These are phyloP conservation scores for Steinernema feltiae DNA, from an alignment of 1,140 invertebrate species.

Conservation along the genomic window DNA sequence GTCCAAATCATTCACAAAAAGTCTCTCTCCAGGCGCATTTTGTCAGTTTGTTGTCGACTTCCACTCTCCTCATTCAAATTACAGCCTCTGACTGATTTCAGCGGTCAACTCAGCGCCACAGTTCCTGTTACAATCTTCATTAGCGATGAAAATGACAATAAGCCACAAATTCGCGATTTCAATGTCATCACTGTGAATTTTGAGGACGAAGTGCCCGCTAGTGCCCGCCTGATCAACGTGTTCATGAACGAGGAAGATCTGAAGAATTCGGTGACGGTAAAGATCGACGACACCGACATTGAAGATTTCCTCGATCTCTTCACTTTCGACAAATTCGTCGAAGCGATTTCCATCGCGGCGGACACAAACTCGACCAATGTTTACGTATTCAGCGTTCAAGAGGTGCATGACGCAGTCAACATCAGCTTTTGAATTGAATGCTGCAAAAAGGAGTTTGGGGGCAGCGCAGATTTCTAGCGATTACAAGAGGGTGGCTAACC, in stretches of 20 bases:
- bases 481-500: too few relatives aligned
- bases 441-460: slow-evolving; percentile 70
- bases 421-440: slow-evolving; percentile 79
- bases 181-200: slow-evolving; percentile 43
- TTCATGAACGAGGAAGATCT: slow-evolving; percentile 90
- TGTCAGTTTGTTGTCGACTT: too few relatives aligned
- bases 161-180: slow-evolving; percentile 50
- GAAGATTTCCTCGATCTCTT: slow-evolving; percentile 80
- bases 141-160: slow-evolving; percentile 55
- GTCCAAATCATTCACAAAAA: too few relatives aligned
- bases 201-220: slow-evolving; percentile 47
- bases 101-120: slow-evolving; percentile 53
- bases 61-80: slow-evolving; percentile 10
- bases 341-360: slow-evolving; percentile 8
- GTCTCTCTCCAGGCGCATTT: too few relatives aligned
- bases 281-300: slow-evolving; percentile 83
- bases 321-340: slow-evolving; percentile 73
- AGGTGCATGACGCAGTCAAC: slow-evolving; percentile 64
- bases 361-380: slow-evolving; percentile 14
- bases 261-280: slow-evolving; percentile 84
- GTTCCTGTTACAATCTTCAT: slow-evolving; percentile 49
- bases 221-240: slow-evolving; percentile 64
- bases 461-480: too few relatives aligned
- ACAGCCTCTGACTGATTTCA: slow-evolving; percentile 24
- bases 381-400: neutral